Evolutionary conservation across 2,113 vertebrate species (phyloP).

Genomic region (Podiceps cristatus): DNA sequence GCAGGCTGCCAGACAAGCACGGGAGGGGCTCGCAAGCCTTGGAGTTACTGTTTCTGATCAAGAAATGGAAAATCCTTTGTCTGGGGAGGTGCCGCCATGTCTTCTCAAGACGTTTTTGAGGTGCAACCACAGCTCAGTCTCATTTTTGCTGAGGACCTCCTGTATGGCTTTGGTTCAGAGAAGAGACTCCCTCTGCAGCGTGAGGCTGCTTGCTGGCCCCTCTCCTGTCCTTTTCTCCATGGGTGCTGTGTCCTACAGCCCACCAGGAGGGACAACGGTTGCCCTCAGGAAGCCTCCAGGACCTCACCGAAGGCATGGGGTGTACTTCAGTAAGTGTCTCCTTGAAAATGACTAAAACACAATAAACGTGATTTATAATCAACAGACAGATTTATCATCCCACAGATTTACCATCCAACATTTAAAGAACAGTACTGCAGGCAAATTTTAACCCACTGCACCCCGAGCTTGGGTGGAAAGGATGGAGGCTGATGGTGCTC

Average conservation of each 20-base stretch:
- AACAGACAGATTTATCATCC: background rate
- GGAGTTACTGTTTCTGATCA: background rate
- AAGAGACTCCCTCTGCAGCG: background rate
- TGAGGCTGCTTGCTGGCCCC: background rate
- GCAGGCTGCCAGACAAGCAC: background rate
- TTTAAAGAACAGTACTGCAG: background rate
- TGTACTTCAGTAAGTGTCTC: fast-evolving
- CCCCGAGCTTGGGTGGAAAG: fast-evolving
- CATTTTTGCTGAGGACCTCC: background rate
- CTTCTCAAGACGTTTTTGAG: background rate
- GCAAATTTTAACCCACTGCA: background rate
- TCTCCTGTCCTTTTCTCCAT: background rate
- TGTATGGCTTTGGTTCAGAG: background rate
- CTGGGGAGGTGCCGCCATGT: background rate
- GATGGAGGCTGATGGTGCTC: background rate
- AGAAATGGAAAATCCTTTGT: background rate
- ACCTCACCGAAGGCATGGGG: background rate
- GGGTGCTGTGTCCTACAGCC: background rate
- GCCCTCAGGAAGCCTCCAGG: background rate
- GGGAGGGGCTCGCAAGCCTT: background rate
- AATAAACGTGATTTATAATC: background rate
- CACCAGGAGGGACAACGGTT: background rate
- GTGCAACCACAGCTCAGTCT: background rate
- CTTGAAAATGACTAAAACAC: background rate
- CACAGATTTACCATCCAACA: background rate